Base-by-base conservation (phyloP, 2,888 invertebrate species). In the Sepiola atlantica region DNA sequence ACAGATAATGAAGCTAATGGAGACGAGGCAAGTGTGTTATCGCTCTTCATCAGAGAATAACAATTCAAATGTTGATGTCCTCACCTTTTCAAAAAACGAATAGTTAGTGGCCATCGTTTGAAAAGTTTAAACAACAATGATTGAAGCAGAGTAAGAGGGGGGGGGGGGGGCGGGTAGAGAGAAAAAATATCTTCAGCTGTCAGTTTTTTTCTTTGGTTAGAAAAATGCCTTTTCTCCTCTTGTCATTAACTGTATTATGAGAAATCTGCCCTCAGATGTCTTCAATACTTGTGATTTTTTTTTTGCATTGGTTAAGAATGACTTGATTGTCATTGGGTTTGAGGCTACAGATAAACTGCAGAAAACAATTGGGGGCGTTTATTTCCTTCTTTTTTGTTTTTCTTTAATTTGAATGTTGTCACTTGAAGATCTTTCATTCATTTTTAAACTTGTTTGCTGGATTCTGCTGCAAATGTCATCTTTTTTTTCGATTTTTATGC, bases 321-420 rank as follows among this genome's bases (percentile, higher is more conserved):
- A 2, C 77, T n/a, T 77, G n/a, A 77, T n/a, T 77, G 77, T 32
- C 77, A 77, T 77, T 77, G n/a, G 32, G 77, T 77, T 77, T n/a
- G 32, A 77, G n/a, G 77, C 77, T 77, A 77, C 77, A n/a, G 77
- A 77, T n/a, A n/a, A 77, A 77, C 77, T n/a, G 77, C 77, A n/a
- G 77, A 18, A 77, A 77, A 77, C 77, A 77, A 77, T 77, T 77
- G 77, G 32, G n/a, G 45, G 45, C 45, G 45, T 45, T 45, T 45
- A 45, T 2, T 45, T 45, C 4, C 8, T 45, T 45, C 8, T 45
- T 45, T 45, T 45, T 45, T 45, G 45, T 45, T 45, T 45, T 45
- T 45, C 8, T 45, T n/a, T n/a, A n/a, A n/a, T n/a, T 77, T 77
- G n/a, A 77, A 77, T 77, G n/a, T 77, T 77, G 77, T 77, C 77